Base-by-base conservation (phyloP, 2,113 vertebrate species). In the Myotis yumanensis region DNA sequence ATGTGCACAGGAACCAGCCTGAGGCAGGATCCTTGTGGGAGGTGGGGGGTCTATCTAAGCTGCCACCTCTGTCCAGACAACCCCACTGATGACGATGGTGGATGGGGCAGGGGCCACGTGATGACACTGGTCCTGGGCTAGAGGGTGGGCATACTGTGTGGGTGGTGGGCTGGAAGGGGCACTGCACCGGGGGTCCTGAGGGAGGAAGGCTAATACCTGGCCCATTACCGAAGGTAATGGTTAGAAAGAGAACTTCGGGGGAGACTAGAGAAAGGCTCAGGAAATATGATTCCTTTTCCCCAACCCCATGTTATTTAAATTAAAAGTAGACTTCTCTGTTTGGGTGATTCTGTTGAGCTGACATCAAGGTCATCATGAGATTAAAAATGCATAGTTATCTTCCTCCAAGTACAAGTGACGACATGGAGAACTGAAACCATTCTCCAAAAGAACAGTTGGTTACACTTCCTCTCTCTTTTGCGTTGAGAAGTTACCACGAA, bases 181-280 rank as follows among this genome's bases (percentile, higher is more conserved):
- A 20, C 81, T 37, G 30, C 51, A 23, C 11, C 7, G 1, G 85
- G 66, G 76, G n/a, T n/a, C n/a, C n/a, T n/a, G n/a, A n/a, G n/a
- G n/a, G n/a, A n/a, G n/a, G n/a, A n/a, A n/a, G n/a, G n/a, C n/a
- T n/a, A n/a, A 22, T 43, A 17, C 7, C 57, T 59, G 23, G 59
- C 59, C 59, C 25, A 62, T 28, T 62, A 62, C 48, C 99, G 96
- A 64, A 99, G 97, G 98, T 99, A 99, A 96, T 99, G 99, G 98
- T 99, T 99, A 97, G 99, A 99, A 7, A 99, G 98, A 3, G 99
- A 99, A 97, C 99, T 99, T 20, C 99, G 96, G 52, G 99, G 99
- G 32, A 99, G 3, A 40, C 11, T 3, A n/a, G 59, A 62, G 40
- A 72, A 57, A 25, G 14, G 1, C 15, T 14, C 12, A 25, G 81